Percentiles rank a stretch among this genome's conserved stretches.
Conservation (phyloP, 2,113 vertebrate species). For the Riparia riparia region DNA sequence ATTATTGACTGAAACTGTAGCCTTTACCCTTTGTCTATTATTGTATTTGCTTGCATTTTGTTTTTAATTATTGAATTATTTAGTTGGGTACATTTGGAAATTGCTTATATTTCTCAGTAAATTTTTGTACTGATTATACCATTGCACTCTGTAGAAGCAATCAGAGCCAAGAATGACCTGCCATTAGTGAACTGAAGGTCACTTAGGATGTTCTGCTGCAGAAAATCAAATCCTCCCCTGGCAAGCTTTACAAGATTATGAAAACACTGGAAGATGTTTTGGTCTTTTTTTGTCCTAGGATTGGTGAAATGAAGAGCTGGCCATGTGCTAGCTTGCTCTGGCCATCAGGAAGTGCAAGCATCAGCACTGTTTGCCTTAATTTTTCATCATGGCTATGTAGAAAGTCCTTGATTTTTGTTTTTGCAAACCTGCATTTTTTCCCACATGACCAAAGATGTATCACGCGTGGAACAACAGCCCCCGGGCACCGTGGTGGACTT, state of each 20-base stretch:
- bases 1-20: not conserved
- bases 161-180: not conserved
- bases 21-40: not conserved
- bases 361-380: not conserved
- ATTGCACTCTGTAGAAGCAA: not conserved
- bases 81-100: not conserved
- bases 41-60: not conserved
- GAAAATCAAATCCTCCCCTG: slow-evolving; percentile 4
- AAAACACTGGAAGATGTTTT: not conserved
- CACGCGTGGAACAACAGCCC: not conserved
- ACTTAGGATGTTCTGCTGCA: not conserved
- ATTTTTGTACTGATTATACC: not conserved
- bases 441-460: not conserved
- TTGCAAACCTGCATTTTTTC: not conserved
- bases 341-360: not conserved
- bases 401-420: not conserved
- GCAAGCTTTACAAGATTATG: not conserved
- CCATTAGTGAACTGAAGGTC: not conserved
- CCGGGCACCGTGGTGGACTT: accelerated
- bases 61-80: not conserved
- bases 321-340: not conserved
- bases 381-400: not conserved
- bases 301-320: not conserved
- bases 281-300: not conserved
- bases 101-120: not conserved